A percentile compares a stretch with the other conserved stretches of the same genome.
These are phyloP conservation scores for Nudaria mundana DNA, from an alignment of 2,888 invertebrate genomes.

Conservation along the genomic window DNA sequence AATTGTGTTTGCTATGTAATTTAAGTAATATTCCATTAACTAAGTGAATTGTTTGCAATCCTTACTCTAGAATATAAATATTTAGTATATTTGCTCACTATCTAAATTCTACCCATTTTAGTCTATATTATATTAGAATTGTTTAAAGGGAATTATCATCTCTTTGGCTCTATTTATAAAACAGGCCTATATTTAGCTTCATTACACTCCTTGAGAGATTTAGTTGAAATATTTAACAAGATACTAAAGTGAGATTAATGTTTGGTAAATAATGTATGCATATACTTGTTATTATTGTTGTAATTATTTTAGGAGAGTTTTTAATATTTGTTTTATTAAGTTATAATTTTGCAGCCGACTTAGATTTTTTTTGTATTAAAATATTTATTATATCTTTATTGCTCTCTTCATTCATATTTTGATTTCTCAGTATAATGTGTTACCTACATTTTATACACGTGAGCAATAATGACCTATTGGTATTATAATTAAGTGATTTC, in stretches of 20 bases:
- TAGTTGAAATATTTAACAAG: constrained; percentile 65
- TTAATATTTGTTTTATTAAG: constrained; percentile 71
- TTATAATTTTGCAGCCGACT: constrained; percentile 57
- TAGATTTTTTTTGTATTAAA: constrained; percentile 52
- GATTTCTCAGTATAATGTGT: constrained; percentile 33
- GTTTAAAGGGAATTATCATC: constrained; percentile 22
- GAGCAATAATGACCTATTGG: constrained; percentile 17
- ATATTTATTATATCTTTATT: constrained; percentile 33
- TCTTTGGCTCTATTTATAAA: constrained; percentile 30
- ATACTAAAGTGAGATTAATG: constrained; percentile 78
- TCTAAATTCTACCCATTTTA: constrained; percentile 71
- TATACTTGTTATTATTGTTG: constrained; percentile 76
- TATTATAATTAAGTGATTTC: constrained; percentile 9
- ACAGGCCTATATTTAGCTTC: constrained; percentile 57
- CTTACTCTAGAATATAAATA: constrained; percentile 65
- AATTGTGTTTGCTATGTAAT: constrained; percentile 61
- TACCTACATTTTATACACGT: constrained; percentile 20
- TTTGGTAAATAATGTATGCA: constrained; percentile 62
- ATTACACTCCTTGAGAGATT: constrained; percentile 48
- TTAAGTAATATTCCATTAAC: constrained; percentile 78
- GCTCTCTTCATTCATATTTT: constrained; percentile 44
- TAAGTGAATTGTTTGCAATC: constrained; percentile 69
- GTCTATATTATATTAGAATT: constrained; percentile 56
- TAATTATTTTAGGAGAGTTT: constrained; percentile 79
- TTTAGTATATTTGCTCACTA: constrained; percentile 76